Evolutionary conservation across 2,888 invertebrate species (phyloP), one percentile per base, ranked within the genome.

Genomic region (Ophion ellenae): DNA sequence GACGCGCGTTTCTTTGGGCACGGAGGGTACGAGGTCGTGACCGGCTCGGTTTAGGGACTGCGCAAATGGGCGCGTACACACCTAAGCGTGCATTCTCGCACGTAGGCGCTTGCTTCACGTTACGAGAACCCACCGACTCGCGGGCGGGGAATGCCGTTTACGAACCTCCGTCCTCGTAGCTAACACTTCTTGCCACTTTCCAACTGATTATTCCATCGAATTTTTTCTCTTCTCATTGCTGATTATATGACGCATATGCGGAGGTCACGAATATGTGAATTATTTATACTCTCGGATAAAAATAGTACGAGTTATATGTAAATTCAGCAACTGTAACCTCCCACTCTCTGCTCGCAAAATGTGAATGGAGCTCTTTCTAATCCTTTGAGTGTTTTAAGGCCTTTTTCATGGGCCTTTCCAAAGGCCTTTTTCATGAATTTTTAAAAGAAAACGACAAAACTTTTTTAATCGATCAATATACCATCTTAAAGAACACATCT

Each of bases 41-140:
- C 45, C 57, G 83, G 57, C 59, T 74, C 14, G 9, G 69, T 84
- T 84, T 81, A 74, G 73, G 81, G 67, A 77, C 64, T 81, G 57
- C 67, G 77, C 67, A 73, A 63, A 71, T 81, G 71, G 32, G 32
- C 32, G 32, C 28, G 59, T 32, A n/a, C 70, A 7, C 47, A 36
- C 40, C 45, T 47, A 5, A 63, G 14, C 83, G 78, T 86, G 86
- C 79, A 75, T 78, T 84, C 74, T 20, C 64, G 76, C 86, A 86
- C 86, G 86, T 86, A 86, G 74, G 86, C 86, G 67, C 11, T 73
- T 59, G 61, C 28, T 69, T 17, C 53, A 53, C 66, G 47, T 76
- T 47, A n/a, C n/a, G 85, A 70, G 36, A 61, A 53, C 5, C 14
- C 53, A 17, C 53, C 53, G 53, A 53, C 53, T 53, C 53, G 53